phyloP scores from a whole-genome alignment of 2,797 vertebrate species.

The Gastrophryne carolinensis region DNA sequence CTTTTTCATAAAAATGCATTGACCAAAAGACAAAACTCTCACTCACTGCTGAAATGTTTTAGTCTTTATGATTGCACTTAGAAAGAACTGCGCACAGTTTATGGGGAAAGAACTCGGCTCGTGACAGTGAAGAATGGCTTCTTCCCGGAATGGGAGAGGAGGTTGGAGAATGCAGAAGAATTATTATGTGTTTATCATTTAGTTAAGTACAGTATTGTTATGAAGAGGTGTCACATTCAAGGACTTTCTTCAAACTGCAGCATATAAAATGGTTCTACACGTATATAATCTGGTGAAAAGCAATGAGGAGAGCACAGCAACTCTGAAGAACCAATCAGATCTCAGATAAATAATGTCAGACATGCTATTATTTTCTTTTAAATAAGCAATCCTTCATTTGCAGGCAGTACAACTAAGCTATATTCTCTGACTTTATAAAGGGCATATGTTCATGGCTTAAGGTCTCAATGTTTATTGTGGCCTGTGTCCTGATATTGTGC shows the following conservation, averaged over 20 bases:
- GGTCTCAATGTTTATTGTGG: too few species aligned
- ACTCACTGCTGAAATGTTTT: conserved; percentile 9
- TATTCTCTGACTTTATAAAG: too few species aligned
- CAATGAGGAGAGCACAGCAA: background rate
- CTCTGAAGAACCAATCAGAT: background rate
- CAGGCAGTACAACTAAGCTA: too few species aligned
- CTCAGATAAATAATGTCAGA: background rate
- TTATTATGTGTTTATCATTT: conserved; percentile 37
- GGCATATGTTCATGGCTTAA: too few species aligned
- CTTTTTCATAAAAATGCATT: background rate
- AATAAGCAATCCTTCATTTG: too few species aligned
- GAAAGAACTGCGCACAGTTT: background rate
- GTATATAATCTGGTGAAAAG: too few species aligned
- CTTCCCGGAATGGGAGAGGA: background rate
- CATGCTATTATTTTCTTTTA: too few species aligned
- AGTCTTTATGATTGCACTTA: conserved; percentile 34
- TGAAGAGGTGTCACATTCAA: conserved; percentile 8
- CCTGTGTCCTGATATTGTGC: too few species aligned
- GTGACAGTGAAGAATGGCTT: conserved; percentile 47
- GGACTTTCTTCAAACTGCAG: background rate
- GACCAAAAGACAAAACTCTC: conserved; percentile 1
- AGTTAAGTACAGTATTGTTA: background rate
- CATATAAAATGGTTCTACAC: too few species aligned
- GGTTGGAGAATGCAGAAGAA: conserved; percentile 27
- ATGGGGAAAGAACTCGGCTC: background rate